These are phyloP conservation scores for Glaucopsyche alexis DNA, from an alignment of 2,888 invertebrate genomes.

Conservation along the genomic window DNA sequence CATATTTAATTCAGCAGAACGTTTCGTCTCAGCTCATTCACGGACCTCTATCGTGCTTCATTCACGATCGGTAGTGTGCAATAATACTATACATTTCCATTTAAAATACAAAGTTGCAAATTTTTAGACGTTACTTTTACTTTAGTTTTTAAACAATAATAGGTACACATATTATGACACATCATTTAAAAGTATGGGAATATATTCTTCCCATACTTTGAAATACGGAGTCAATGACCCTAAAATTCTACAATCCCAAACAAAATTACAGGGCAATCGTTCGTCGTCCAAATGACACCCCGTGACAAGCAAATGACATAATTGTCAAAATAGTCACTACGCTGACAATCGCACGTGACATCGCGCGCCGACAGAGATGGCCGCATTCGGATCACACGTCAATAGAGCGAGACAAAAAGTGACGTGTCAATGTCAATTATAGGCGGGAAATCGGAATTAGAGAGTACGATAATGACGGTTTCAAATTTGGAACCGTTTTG, in stretches of 20 bases:
- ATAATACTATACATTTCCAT: neutral
- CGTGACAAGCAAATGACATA: conserved; percentile 78
- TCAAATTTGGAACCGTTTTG: conserved; percentile 77
- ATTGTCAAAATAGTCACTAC: conserved; percentile 78
- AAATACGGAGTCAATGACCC: conserved; percentile 66
- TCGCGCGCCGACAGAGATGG: conserved; percentile 53
- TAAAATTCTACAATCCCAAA: conserved; percentile 69
- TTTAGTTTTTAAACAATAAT: neutral
- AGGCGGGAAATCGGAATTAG: conserved; percentile 79
- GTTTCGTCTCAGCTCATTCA: conserved; percentile 44
- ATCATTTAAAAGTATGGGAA: conserved; percentile 42
- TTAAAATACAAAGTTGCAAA: too few species aligned
- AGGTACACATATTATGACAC: conserved; percentile 2
- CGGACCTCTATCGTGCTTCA: conserved; percentile 38
- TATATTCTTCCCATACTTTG: conserved; percentile 70
- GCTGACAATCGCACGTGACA: conserved; percentile 77
- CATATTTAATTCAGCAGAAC: conserved; percentile 54
- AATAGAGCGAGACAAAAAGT: conserved; percentile 53
- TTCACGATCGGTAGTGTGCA: conserved; percentile 41
- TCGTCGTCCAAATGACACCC: conserved; percentile 78
- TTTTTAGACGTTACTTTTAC: too few species aligned
- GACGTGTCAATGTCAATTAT: conserved; percentile 77
- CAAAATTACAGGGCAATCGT: conserved; percentile 76
- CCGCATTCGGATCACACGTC: conserved; percentile 37
- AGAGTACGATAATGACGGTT: conserved; percentile 68